These are phyloP conservation scores for Malachius bipustulatus DNA, from an alignment of 2,888 invertebrate species.

Conservation along the genomic window DNA sequence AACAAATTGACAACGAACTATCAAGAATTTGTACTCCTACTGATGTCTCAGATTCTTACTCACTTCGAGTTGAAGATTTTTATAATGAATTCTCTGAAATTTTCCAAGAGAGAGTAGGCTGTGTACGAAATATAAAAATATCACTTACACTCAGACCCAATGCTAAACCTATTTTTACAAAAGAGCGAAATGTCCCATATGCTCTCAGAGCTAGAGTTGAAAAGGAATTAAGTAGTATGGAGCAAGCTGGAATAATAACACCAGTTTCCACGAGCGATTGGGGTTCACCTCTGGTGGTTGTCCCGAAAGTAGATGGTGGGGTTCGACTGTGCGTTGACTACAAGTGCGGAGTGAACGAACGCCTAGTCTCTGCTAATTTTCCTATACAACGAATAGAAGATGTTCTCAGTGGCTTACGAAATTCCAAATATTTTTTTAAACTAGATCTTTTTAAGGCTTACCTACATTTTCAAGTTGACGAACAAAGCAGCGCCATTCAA, in stretches of 20 bases:
- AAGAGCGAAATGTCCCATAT: conserved; percentile 12
- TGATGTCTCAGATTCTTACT: background rate
- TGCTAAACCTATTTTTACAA: conserved; percentile 17
- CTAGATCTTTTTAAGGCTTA: conserved; percentile 19
- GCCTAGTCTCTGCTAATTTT: conserved; percentile 12
- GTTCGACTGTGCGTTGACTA: conserved; percentile 18
- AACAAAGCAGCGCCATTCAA: conserved; percentile 7
- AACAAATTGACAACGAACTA: no score
- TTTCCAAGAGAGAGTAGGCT: conserved; percentile 17
- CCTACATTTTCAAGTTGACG: conserved; percentile 11
- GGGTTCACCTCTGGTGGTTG: conserved; percentile 17
- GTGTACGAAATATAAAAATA: conserved; percentile 17
- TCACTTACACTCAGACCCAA: conserved; percentile 18
- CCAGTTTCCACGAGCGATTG: conserved; percentile 16
- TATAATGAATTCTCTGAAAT: conserved; percentile 11
- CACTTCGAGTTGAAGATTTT: conserved; percentile 5
- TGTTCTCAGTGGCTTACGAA: conserved; percentile 12
- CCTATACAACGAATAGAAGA: conserved; percentile 17
- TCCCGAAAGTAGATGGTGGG: conserved; percentile 16
- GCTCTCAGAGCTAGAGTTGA: conserved; percentile 15
- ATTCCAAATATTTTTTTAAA: conserved; percentile 15
- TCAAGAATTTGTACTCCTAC: no score
- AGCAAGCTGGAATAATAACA: conserved; percentile 16
- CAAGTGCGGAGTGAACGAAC: conserved; percentile 13
- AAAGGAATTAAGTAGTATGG: conserved; percentile 14